These are phyloP conservation scores for Neomonachus schauinslandi DNA, from an alignment of 2,113 vertebrate genomes.

Conservation along the genomic window DNA sequence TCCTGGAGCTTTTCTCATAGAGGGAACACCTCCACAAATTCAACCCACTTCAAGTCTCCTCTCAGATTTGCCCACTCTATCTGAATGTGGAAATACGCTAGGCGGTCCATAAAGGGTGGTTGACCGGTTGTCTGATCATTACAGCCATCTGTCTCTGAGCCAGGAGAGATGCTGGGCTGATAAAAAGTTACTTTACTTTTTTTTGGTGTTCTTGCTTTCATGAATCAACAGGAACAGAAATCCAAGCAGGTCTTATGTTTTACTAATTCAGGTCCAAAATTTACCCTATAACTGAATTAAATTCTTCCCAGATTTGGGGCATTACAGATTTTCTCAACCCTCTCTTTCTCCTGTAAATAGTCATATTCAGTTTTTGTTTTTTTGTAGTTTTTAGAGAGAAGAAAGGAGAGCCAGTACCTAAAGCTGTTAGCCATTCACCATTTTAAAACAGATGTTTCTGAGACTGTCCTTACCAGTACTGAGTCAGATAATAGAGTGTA, in stretches of 20 bases:
- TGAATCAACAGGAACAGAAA: constrained; percentile 32
- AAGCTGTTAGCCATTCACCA: background rate
- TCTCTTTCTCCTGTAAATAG: constrained; percentile 6
- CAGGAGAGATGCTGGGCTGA: background rate
- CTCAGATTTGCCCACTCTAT: background rate
- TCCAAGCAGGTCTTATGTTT: background rate
- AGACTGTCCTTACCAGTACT: background rate
- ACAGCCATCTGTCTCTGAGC: background rate
- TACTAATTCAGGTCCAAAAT: background rate
- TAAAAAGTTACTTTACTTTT: background rate
- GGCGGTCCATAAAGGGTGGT: background rate
- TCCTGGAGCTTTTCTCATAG: background rate
- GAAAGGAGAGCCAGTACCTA: background rate
- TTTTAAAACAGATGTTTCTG: background rate
- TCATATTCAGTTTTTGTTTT: background rate
- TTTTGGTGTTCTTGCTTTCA: background rate
- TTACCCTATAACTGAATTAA: background rate
- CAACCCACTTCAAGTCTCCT: background rate
- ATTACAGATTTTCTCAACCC: constrained; percentile 21
- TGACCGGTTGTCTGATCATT: background rate
- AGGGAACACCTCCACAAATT: background rate
- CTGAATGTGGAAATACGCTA: no score
- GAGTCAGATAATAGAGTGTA: background rate
- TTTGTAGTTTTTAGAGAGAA: constrained; percentile 1
- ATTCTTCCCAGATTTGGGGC: constrained; percentile 4